Base-by-base conservation (phyloP, 2,797 vertebrate species). In the Danio jaintianensis region DNA sequence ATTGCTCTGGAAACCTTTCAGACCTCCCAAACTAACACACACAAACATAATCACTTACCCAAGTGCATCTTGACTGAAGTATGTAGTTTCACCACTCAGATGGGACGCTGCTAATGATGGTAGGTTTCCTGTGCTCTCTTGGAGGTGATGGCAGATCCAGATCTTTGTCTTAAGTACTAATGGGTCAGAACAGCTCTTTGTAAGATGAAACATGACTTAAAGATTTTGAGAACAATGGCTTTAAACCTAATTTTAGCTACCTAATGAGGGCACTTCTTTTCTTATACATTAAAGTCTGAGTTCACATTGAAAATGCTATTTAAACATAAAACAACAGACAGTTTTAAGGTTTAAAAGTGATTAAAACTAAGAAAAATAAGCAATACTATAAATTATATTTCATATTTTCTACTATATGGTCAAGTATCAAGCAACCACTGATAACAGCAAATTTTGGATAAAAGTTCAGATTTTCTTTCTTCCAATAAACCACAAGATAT, bases 111-210 rank as follows among this genome's bases (percentile, higher is more conserved):
- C 53, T 83, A 87, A 82, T 87, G 87, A 91, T 85, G 87, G 89
- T 82, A 87, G 75, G 83, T 89, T 92, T 94, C 90, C 90, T 90
- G 90, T 86, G 80, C 78, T 58, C 85, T 89, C 75, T 83, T 81
- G 36, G 22, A 11, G 80, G 83, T 80, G 83, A 81, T 89, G 83
- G 78, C 71, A 85, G 68, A 55, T 50, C 63, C 66, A 59, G 59
- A 68, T 63, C 45, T 55, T 12, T 47, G 7, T 70, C 50, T 71
- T 47, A 76, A 52, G 8, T 13, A 40, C 40, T 56, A 64, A 79
- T 75, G 63, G 64, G 16, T 52, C 48, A 50, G 16, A 74, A 59
- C 42, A 74, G 18, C 56, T 48, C 13, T 36, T 40, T 75, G 62
- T 42, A 20, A 67, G 58, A 70, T 43, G 6, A 50, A 64, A 56